A percentile compares a stretch with the other conserved stretches of the same genome.
These are phyloP conservation scores for Coregonus sp. DNA, from an alignment of 2,797 vertebrate genomes.

Conservation along the genomic window DNA sequence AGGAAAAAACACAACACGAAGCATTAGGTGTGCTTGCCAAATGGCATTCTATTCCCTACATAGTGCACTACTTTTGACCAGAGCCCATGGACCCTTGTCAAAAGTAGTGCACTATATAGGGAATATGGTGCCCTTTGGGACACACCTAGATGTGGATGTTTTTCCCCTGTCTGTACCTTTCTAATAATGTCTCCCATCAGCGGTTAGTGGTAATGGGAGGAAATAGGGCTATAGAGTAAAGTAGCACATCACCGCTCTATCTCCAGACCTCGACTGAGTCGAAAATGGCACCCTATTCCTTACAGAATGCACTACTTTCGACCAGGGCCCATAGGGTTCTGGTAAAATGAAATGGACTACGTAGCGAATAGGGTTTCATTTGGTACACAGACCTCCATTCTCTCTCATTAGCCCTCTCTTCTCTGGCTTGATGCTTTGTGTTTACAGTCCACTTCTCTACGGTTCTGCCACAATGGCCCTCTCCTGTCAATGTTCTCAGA, in stretches of 20 bases:
- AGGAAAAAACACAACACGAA: slow-evolving; percentile 35
- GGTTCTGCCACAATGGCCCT: background rate
- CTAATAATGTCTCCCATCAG: slow-evolving; percentile 65
- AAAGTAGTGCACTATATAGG: background rate
- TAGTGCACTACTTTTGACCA: background rate
- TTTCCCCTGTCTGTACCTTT: slow-evolving; percentile 58
- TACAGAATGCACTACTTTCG: too few relatives aligned
- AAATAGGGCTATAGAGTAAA: slow-evolving; percentile 56
- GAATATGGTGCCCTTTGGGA: background rate
- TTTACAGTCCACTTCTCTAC: slow-evolving; percentile 16
- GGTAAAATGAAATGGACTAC: too few relatives aligned
- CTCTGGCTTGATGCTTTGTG: slow-evolving; percentile 42
- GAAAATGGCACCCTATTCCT: too few relatives aligned
- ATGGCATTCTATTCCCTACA: background rate
- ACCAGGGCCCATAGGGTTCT: too few relatives aligned
- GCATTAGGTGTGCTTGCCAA: slow-evolving; percentile 45
- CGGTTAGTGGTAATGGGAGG: slow-evolving; percentile 70
- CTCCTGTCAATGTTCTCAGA: background rate
- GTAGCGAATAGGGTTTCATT: too few relatives aligned
- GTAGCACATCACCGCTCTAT: slow-evolving; percentile 17
- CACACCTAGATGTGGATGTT: slow-evolving; percentile 1
- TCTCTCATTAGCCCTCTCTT: slow-evolving; percentile 35
- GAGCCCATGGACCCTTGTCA: background rate
- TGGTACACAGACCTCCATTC: background rate
- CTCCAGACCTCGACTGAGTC: background rate